Conservation (phyloP, 2,797 vertebrate genomes). For the Acanthornis magna region DNA sequence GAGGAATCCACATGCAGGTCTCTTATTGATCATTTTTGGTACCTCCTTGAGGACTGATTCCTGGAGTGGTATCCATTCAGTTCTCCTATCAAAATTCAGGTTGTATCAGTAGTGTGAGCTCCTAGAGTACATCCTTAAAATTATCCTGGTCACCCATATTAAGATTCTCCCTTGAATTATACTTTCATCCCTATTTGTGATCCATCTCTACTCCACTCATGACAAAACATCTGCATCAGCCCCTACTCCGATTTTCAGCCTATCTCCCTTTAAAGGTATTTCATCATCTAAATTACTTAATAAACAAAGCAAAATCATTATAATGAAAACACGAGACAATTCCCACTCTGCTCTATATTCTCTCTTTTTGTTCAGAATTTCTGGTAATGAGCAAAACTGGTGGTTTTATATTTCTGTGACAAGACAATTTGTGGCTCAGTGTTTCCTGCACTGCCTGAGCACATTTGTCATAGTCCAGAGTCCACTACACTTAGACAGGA, state of each 20-base stretch:
- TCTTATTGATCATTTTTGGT: neutral
- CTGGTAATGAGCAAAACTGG: neutral
- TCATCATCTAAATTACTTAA: neutral
- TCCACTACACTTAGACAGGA: neutral
- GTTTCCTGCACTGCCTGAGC: neutral
- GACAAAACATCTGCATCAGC: neutral
- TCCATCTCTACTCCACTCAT: neutral
- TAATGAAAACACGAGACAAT: neutral
- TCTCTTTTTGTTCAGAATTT: neutral
- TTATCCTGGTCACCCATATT: neutral
- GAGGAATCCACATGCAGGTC: neutral
- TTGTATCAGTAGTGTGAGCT: rapidly evolving
- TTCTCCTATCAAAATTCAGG: neutral
- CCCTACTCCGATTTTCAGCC: neutral
- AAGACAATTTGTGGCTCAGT: neutral
- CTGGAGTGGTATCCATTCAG: neutral
- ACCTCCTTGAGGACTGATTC: neutral
- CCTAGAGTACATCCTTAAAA: neutral
- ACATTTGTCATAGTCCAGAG: constrained; percentile 6
- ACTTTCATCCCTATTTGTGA: neutral
- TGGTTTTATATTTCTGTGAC: neutral
- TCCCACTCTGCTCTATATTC: neutral
- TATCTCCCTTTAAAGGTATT: neutral
- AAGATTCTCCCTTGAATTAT: neutral
- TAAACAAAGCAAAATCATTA: neutral